A percentile compares a stretch with the other conserved stretches of the same genome.
phyloP scores from a whole-genome alignment of 2,888 invertebrate genomes.

The Beris morrisii region DNA sequence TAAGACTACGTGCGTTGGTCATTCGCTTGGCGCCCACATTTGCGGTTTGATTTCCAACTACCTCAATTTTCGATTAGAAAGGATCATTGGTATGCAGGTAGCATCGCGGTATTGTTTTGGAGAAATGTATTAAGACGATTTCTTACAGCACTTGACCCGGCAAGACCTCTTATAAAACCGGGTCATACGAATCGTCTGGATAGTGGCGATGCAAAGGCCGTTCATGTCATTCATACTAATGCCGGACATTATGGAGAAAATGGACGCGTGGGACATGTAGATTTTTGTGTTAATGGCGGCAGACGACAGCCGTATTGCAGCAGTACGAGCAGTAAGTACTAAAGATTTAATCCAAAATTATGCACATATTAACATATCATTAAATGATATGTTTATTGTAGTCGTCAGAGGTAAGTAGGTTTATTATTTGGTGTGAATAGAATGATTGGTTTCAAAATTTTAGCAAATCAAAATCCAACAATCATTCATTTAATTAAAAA shows the following conservation, averaged over 20 bases:
- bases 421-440: no score
- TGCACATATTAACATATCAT: no score
- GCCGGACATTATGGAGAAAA: slow-evolving; percentile 78
- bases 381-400: no score
- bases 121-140: background rate
- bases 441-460: no score
- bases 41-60: slow-evolving; percentile 76
- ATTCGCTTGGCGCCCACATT: slow-evolving; percentile 74
- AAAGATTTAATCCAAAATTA: no score
- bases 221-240: slow-evolving; percentile 78
- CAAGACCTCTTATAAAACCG: slow-evolving; percentile 69
- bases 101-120: background rate
- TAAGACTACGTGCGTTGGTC: slow-evolving; percentile 73
- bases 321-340: slow-evolving; percentile 65
- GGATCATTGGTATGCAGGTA: slow-evolving; percentile 65
- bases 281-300: slow-evolving; percentile 82
- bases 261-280: slow-evolving; percentile 73
- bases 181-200: slow-evolving; percentile 66
- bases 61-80: slow-evolving; percentile 70
- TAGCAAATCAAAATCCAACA: no score
- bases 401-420: no score
- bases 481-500: no score
- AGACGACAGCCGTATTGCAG: slow-evolving; percentile 72
- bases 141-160: slow-evolving; percentile 69
- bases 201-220: slow-evolving; percentile 74